A percentile compares a stretch with the other conserved stretches of the same genome.
Evolutionary conservation across 2,888 invertebrate genomes (phyloP).

Genomic region (Amblyteles armatorius): DNA sequence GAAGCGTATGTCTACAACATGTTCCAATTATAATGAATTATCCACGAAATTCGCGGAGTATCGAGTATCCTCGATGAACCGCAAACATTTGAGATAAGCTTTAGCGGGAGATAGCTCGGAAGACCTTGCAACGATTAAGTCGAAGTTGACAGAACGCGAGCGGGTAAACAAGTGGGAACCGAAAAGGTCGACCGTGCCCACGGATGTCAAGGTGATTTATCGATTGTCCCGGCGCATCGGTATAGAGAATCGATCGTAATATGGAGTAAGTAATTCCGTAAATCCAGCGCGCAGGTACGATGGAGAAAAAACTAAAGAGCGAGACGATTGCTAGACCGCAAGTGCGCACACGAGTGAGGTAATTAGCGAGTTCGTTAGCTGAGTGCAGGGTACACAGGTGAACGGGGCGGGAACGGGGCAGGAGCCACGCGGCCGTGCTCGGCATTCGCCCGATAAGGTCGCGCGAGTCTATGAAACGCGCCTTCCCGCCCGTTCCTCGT

Average conservation of each 20-base stretch:
- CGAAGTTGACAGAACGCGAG: conserved; percentile 20
- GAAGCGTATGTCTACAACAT: background rate
- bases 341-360: conserved; percentile 45
- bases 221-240: background rate
- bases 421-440: conserved; percentile 61
- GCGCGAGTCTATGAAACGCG: conserved; percentile 67
- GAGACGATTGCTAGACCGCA: conserved; percentile 40
- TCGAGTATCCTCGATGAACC: conserved; percentile 1
- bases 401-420: conserved; percentile 59
- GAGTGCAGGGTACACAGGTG: conserved; percentile 70
- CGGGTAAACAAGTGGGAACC: conserved; percentile 30
- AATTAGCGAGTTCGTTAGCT: conserved; percentile 74
- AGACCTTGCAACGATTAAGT: conserved; percentile 23
- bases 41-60: background rate
- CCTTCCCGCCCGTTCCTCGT: conserved; percentile 58
- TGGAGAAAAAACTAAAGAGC: background rate
- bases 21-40: background rate
- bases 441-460: conserved; percentile 76
- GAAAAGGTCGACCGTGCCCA: conserved; percentile 45
- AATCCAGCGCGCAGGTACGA: background rate
- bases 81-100: conserved; percentile 16
- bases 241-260: conserved; percentile 4
- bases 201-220: conserved; percentile 30
- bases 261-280: background rate
- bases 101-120: background rate